phyloP scores from a whole-genome alignment of 2,797 vertebrate genomes.

The Arctocebus calabarensis region DNA sequence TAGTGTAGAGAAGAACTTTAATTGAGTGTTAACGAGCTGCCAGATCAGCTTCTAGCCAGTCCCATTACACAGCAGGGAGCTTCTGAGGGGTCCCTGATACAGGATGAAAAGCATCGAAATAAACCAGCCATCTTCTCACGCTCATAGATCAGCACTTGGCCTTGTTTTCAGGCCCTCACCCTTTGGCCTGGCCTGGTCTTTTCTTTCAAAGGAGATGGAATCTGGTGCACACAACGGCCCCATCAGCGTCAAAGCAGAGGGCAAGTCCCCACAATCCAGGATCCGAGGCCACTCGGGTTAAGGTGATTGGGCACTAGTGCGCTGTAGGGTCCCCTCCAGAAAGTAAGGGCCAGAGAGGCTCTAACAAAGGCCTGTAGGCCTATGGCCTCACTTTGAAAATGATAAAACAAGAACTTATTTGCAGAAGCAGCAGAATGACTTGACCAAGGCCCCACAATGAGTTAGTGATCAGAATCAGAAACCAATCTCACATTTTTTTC shows the following conservation, averaged over 20 bases:
- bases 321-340: background rate
- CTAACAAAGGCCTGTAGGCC: background rate
- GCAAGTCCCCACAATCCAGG: fast-evolving
- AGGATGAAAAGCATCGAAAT: conserved; percentile 81
- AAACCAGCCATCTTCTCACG: conserved; percentile 24
- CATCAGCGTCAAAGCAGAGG: too few relatives aligned
- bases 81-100: conserved; percentile 83
- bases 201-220: background rate
- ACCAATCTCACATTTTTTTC: background rate
- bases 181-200: background rate
- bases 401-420: background rate
- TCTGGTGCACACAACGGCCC: background rate
- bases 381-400: background rate
- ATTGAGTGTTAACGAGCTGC: conserved; percentile 89
- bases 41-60: conserved; percentile 86
- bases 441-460: background rate
- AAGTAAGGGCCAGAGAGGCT: background rate
- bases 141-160: fast-evolving
- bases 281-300: background rate
- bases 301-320: background rate
- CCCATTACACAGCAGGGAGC: conserved; percentile 84
- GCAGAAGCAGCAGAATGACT: background rate
- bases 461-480: conserved; percentile 32
- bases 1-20: conserved; percentile 84
- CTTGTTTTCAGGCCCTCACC: background rate